These are phyloP conservation scores for Nudaria mundana DNA, from an alignment of 2,888 invertebrate species.

Conservation along the genomic window DNA sequence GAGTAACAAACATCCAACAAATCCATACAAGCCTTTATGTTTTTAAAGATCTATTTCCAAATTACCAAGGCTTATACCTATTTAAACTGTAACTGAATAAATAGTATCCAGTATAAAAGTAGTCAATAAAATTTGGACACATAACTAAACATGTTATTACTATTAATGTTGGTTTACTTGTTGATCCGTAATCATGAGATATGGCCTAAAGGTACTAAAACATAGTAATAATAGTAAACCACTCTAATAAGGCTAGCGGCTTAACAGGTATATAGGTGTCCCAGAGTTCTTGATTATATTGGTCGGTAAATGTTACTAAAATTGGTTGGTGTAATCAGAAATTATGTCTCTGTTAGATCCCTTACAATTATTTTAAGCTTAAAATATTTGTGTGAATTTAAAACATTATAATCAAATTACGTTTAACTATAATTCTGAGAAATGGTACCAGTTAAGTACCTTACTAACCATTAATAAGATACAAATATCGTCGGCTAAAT, in stretches of 20 bases:
- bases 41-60: no score
- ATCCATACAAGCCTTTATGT: no score
- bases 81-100: no score
- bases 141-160: constrained; percentile 22
- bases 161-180: constrained; percentile 43
- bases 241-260: constrained; percentile 32
- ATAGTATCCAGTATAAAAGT: no score
- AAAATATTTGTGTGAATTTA: constrained; percentile 32
- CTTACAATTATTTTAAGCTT: constrained; percentile 57
- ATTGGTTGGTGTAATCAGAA: constrained; percentile 46
- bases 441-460: background rate
- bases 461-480: no score
- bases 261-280: constrained; percentile 9
- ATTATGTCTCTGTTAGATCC: constrained; percentile 65
- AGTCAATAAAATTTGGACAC: constrained; percentile 11
- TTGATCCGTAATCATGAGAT: constrained; percentile 58
- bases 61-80: no score
- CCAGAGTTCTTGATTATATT: constrained; percentile 36
- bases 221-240: constrained; percentile 41
- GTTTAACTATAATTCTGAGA: constrained; percentile 1
- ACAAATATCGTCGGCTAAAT: no score
- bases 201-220: constrained; percentile 55
- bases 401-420: constrained; percentile 31
- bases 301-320: constrained; percentile 42
- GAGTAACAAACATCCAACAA: no score